Base-by-base conservation (phyloP, 92 coral and sea anemone genomes). In the Parazoanthus atlanticus region DNA sequence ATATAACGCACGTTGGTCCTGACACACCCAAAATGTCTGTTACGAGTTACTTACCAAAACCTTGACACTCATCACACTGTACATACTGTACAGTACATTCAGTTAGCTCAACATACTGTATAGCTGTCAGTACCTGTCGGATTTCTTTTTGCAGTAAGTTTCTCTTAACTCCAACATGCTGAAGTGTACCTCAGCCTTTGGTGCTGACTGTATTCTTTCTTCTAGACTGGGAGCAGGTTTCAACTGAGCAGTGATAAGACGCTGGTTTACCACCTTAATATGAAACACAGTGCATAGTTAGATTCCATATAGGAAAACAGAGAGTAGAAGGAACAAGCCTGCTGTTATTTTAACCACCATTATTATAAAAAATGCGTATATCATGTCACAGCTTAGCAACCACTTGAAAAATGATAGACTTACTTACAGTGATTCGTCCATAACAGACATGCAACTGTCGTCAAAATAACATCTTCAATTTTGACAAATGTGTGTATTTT, bases 201-300 rank as follows among this genome's bases (percentile, higher is more conserved):
- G 91, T 75, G 93, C 92, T 54, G 89, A 88, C 19, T 87, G 61
- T 34, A 84, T 86, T 87, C 94, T 90, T 87, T 90, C 92, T 77
- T 85, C 56, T 58, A 93, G 94, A 65, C 91, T 90, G 52, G 65
- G 64, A 2, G 66, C 65, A 58, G 91, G 98, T 69, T 93, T 91
- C 67, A 91, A 84, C 66, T 93, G 93, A 67, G 95, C 78, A 6
- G 94, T 93, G 70, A 96, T 92, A 29, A 96, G 90, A 41, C 93
- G 89, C 91, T 96, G 99, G 78, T 95, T 95, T 64, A 83, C 75
- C 36, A 96, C 88, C 99, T 96, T 85, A 30, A 75, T n/a, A 88
- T 43, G 33, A 64, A n/a, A 81, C n/a, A 75, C 6, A 26, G 72
- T 46, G 38, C 23, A 2, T 17, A 36, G 8, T 74, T 11, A 21